Percentiles rank a stretch among this genome's conserved stretches.
These are phyloP conservation scores for Echinops telfairi DNA, from an alignment of 2,113 vertebrate species.

Conservation along the genomic window DNA sequence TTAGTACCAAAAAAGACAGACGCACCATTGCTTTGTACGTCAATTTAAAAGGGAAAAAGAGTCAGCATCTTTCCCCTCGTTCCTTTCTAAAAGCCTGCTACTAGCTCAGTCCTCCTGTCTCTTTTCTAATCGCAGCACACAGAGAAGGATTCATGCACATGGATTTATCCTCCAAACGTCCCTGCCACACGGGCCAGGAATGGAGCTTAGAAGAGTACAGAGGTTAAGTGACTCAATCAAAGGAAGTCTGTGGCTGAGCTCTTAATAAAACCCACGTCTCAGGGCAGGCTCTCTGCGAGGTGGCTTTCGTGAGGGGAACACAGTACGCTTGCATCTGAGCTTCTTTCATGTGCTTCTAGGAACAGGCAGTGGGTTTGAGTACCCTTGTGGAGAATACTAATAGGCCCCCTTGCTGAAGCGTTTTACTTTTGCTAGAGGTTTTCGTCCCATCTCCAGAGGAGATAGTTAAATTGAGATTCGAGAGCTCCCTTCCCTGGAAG, in stretches of 20 bases:
- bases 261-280: not conserved
- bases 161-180: conserved; percentile 20
- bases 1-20: not conserved
- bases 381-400: conserved; percentile 51
- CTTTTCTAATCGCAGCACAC: not conserved
- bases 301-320: conserved; percentile 1
- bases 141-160: not conserved
- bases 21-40: not conserved
- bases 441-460: not conserved
- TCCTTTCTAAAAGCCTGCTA: not conserved
- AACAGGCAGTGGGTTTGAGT: conserved; percentile 41
- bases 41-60: conserved; percentile 1
- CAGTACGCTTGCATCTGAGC: not conserved
- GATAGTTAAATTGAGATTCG: conserved; percentile 36
- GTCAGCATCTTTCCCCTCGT: not conserved
- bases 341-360: conserved; percentile 48
- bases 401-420: not conserved
- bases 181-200: not conserved
- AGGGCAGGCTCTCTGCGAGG: not conserved
- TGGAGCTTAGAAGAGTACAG: not conserved
- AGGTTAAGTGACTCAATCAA: conserved; percentile 56
- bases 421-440: not conserved
- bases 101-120: not conserved
- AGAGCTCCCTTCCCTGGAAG: not conserved
- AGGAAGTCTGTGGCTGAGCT: not conserved